These are phyloP conservation scores for Eupithecia centaureata DNA, from an alignment of 2,888 invertebrate genomes.

Conservation along the genomic window DNA sequence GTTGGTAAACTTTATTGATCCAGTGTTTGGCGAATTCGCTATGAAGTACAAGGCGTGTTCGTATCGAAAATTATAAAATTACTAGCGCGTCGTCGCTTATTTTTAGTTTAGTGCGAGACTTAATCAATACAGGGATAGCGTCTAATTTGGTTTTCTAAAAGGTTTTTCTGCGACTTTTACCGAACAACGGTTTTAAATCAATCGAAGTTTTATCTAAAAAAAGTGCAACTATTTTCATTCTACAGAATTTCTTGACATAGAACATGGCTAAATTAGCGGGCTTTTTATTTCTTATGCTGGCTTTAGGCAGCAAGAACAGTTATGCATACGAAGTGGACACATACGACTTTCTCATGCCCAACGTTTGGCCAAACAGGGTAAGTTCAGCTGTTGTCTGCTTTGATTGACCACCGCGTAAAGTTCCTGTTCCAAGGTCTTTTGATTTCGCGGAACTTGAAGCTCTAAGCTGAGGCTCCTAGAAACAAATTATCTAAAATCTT, in stretches of 20 bases:
- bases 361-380: slow-evolving; percentile 91
- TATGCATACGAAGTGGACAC: slow-evolving; percentile 69
- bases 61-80: slow-evolving; percentile 50
- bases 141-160: slow-evolving; percentile 17
- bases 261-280: slow-evolving; percentile 54
- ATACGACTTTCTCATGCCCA: slow-evolving; percentile 92
- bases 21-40: slow-evolving; percentile 45
- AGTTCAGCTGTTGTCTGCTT: slow-evolving; percentile 69
- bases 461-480: no score
- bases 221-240: slow-evolving; percentile 16
- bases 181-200: not conserved
- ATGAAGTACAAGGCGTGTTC: no score
- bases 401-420: not conserved
- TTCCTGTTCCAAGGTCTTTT: not conserved
- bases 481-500: no score
- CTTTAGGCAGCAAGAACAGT: slow-evolving; percentile 47
- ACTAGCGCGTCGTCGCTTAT: slow-evolving; percentile 60
- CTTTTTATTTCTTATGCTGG: slow-evolving; percentile 49
- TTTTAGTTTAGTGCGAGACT: slow-evolving; percentile 20
- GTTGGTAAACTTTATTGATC: slow-evolving; percentile 65
- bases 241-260: slow-evolving; percentile 13
- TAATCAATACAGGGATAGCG: slow-evolving; percentile 44
- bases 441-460: slow-evolving; percentile 31
- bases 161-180: no score
- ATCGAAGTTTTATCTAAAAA: not conserved